Evolutionary conservation across 2,888 invertebrate species (phyloP).

Genomic region (Microctonus brassicae): DNA sequence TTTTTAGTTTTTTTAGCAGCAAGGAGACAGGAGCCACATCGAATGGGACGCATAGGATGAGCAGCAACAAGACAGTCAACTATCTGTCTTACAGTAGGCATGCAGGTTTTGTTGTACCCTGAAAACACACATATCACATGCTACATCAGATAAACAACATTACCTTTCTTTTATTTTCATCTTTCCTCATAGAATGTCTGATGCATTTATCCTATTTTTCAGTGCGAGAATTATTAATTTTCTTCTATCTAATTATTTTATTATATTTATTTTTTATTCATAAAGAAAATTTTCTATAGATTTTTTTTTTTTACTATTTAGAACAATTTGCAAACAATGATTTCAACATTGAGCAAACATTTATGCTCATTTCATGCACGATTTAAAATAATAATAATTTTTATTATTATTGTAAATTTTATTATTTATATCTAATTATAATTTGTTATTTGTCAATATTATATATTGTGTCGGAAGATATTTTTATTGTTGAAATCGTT

Average conservation of each 20-base stretch:
- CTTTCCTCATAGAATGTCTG: neutral
- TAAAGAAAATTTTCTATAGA: neutral
- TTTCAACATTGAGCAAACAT: neutral
- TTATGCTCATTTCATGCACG: neutral
- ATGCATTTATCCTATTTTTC: neutral
- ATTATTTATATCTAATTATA: neutral
- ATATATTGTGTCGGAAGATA: neutral
- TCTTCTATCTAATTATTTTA: too few relatives aligned
- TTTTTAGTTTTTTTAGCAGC: slow-evolving; percentile 63
- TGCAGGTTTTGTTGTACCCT: slow-evolving; percentile 73
- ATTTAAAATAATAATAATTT: neutral
- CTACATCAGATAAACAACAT: slow-evolving; percentile 63
- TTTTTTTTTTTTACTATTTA: neutral
- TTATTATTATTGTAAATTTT: too few relatives aligned
- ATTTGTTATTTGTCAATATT: neutral
- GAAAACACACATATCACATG: slow-evolving; percentile 69
- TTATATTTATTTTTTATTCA: neutral
- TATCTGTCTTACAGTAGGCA: slow-evolving; percentile 73
- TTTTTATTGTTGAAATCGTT: neutral
- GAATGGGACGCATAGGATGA: slow-evolving; percentile 64
- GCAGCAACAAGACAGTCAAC: slow-evolving; percentile 67
- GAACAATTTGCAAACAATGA: neutral
- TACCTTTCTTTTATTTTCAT: neutral
- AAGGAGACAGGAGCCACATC: slow-evolving; percentile 63
- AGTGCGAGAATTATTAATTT: neutral